These are phyloP conservation scores for Brenthis ino DNA, from an alignment of 2,888 invertebrate genomes.

Conservation along the genomic window DNA sequence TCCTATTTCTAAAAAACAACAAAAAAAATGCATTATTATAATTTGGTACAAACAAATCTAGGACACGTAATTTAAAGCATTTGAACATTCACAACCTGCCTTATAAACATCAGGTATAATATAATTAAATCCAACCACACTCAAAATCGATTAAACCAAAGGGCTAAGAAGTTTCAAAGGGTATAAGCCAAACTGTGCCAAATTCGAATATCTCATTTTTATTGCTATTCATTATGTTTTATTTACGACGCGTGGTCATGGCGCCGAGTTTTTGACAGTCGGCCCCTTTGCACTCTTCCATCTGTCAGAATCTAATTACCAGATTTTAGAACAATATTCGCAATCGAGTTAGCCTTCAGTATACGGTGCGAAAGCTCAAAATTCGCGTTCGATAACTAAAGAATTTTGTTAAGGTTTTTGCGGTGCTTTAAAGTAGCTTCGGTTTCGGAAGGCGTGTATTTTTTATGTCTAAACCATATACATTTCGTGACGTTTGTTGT, in stretches of 20 bases:
- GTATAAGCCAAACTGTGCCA: constrained; percentile 42
- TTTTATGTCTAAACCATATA: constrained; percentile 46
- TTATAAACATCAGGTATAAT: background rate
- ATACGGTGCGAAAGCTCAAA: constrained; percentile 26
- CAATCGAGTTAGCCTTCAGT: constrained; percentile 26
- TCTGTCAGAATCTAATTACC: constrained; percentile 80
- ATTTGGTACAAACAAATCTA: too few relatives aligned
- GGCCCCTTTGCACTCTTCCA: constrained; percentile 75
- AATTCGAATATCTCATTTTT: constrained; percentile 52
- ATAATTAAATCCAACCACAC: constrained; percentile 1
- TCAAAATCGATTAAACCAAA: constrained; percentile 13
- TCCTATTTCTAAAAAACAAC: too few relatives aligned
- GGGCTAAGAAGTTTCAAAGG: constrained; percentile 22
- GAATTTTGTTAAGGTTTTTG: constrained; percentile 58
- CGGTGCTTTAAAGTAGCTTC: constrained; percentile 70
- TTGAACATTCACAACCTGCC: background rate
- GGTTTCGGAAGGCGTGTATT: constrained; percentile 47
- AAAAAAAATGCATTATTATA: too few relatives aligned
- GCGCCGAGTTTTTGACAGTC: constrained; percentile 79
- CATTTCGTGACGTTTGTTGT: constrained; percentile 28
- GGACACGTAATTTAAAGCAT: background rate
- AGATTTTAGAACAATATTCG: constrained; percentile 37
- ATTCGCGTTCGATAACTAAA: constrained; percentile 45
- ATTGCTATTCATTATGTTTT: constrained; percentile 59
- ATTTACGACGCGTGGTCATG: constrained; percentile 68